A percentile compares a stretch with the other conserved stretches of the same genome.
These are phyloP conservation scores for Mus spicilegus DNA, from an alignment of 2,113 vertebrate genomes.

Conservation along the genomic window DNA sequence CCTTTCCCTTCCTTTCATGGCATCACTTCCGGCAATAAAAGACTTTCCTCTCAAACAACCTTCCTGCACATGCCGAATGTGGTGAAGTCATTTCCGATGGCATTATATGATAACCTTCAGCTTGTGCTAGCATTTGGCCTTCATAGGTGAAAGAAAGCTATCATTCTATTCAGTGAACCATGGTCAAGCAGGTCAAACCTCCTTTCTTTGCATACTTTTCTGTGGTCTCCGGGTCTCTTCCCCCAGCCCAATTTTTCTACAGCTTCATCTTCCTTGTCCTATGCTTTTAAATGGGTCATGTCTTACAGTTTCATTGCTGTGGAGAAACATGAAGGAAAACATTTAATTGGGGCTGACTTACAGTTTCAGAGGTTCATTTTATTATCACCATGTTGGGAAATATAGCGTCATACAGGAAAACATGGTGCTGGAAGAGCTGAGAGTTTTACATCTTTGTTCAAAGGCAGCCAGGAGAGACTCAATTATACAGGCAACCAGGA, in stretches of 20 bases:
- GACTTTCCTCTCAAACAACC: background rate
- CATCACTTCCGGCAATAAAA: conserved; percentile 54
- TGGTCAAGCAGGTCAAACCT: background rate
- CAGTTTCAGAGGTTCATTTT: no score
- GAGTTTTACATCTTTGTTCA: no score
- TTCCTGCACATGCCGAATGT: background rate
- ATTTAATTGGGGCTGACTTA: no score
- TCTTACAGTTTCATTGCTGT: no score
- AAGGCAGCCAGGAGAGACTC: no score
- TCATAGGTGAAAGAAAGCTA: background rate
- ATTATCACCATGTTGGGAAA: no score
- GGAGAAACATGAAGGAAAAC: no score
- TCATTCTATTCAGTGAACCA: background rate
- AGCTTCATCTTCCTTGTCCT: background rate
- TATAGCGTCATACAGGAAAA: no score
- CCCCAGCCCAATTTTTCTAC: background rate
- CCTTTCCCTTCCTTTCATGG: conserved; percentile 44
- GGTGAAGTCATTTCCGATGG: background rate
- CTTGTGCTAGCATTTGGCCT: background rate
- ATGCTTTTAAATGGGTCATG: background rate
- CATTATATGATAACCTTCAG: background rate
- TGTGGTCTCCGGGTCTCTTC: background rate
- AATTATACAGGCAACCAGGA: no score
- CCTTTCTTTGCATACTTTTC: background rate
- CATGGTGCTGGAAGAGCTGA: no score